These are phyloP conservation scores for Meloidogyne hapla DNA, from an alignment of 1,140 invertebrate species.

Conservation along the genomic window DNA sequence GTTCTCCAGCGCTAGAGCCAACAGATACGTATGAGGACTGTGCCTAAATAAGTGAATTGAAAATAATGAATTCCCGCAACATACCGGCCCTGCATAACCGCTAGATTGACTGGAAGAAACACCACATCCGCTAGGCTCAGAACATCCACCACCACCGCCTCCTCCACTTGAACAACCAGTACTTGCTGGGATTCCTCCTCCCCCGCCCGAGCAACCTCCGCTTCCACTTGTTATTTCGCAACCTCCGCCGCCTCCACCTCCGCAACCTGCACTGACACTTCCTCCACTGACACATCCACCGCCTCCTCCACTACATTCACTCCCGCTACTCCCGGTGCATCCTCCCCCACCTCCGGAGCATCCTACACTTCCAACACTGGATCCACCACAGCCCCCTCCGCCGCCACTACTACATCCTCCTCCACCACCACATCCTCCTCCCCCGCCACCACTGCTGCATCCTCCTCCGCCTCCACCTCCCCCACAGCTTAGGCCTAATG, in stretches of 20 bases:
- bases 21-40: slow-evolving; percentile 2
- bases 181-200: neutral
- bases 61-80: neutral
- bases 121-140: neutral
- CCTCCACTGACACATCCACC: neutral
- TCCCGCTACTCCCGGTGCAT: neutral
- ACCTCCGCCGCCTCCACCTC: neutral
- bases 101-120: neutral
- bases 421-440: neutral
- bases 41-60: neutral
- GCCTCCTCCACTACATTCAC: neutral
- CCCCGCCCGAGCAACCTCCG: neutral
- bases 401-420: neutral
- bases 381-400: neutral
- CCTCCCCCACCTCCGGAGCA: slow-evolving; percentile 1
- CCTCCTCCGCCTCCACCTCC: slow-evolving; percentile 1
- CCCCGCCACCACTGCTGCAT: neutral
- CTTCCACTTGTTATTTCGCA: neutral
- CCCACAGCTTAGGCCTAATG: too few species aligned
- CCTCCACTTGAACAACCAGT: neutral
- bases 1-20: neutral
- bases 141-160: neutral
- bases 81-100: neutral
- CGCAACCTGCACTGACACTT: neutral
- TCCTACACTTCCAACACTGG: neutral